Evolutionary conservation across 1,140 invertebrate genomes (phyloP), one percentile per base, ranked within the genome.

Genomic region (Phenacoccus solenopsis): DNA sequence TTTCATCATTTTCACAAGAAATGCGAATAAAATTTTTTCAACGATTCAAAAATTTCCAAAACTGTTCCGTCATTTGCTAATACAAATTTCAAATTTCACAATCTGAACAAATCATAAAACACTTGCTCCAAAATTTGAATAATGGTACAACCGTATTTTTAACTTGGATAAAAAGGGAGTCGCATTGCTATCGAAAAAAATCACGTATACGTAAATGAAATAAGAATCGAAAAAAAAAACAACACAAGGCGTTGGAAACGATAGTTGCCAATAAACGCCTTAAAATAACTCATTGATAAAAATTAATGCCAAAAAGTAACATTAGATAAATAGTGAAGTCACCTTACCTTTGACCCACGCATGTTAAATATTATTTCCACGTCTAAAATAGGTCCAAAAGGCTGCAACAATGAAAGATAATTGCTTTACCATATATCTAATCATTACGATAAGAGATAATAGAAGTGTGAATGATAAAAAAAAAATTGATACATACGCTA

Each of bases 401-500:
- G 21, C 59, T 64, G 59, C 21, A 64, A 64, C 59, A 64, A 38
- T 24, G 3, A 64, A 64, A 24, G 9, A 64, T 9, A 64, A 64
- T 10, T n/a, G 56, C 56, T 24, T 49, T 49, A 49, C 5, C 13
- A 5, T 5, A 32, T 32, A 59, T 59, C 20, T 7, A 22, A 59
- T 20, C 56, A 20, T 59, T 59, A 20, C 56, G 56, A 9, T 59
- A 20, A n/a, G n/a, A n/a, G n/a, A n/a, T n/a, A n/a, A n/a, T n/a
- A 5, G 16, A 20, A 5, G 56, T 20, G 21, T 59, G 56, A 59
- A 20, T 59, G 56, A 59, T 59, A 59, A 64, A 24, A 64, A 24
- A 64, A 64, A 24, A 68, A 67, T 22, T 32, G 38, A 38, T 75
- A 90, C 90, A 88, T 84, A 98, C 96, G 82, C 94, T 95, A 84